A percentile compares a stretch with the other conserved stretches of the same genome.
Evolutionary conservation across 2,888 invertebrate species (phyloP).

Genomic region (Prosapia bicincta): DNA sequence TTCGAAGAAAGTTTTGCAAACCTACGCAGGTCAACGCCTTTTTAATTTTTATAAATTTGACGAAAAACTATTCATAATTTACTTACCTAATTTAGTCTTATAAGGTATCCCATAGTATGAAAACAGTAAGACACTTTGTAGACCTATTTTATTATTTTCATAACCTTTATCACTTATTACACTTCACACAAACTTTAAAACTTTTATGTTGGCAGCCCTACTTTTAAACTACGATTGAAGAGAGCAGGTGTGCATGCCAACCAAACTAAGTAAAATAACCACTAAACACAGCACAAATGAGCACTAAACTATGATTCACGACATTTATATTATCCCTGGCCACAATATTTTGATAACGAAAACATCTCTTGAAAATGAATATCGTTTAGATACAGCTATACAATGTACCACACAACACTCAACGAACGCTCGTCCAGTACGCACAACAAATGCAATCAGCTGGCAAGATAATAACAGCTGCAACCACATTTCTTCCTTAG

Average conservation of each 20-base stretch:
- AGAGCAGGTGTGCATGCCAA: background rate
- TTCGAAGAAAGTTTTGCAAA: background rate
- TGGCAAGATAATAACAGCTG: constrained; percentile 2
- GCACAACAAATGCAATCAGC: constrained; percentile 2
- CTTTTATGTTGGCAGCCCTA: background rate
- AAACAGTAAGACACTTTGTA: background rate
- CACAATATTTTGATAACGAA: too few species aligned
- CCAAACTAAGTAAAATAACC: background rate
- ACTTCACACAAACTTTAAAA: background rate
- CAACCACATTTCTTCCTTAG: background rate
- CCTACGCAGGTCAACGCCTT: background rate
- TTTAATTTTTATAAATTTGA: background rate
- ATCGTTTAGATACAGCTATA: too few species aligned
- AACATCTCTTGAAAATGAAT: too few species aligned
- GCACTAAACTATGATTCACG: background rate
- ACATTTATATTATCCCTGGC: background rate
- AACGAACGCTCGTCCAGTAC: background rate
- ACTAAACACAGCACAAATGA: background rate
- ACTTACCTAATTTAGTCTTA: background rate
- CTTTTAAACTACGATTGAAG: background rate
- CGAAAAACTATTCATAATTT: too few species aligned
- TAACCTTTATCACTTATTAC: background rate
- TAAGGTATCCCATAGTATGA: background rate
- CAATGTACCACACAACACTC: too few species aligned
- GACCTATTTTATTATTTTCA: background rate